Evolutionary conservation across 2,888 invertebrate species (phyloP).

Genomic region (Proisotoma minuta): DNA sequence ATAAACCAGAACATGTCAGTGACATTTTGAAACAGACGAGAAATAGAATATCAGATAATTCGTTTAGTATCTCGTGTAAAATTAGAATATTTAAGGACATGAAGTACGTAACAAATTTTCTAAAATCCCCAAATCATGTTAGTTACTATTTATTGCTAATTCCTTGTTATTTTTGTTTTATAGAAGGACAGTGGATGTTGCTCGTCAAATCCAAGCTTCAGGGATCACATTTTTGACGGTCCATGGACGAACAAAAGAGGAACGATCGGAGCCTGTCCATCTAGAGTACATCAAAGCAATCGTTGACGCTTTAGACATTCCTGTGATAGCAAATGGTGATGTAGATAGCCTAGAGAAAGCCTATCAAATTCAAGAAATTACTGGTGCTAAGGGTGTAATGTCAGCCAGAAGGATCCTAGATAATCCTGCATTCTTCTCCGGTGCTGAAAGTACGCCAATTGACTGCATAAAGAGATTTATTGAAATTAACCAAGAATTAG

Average conservation of each 20-base stretch:
- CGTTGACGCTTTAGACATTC: slow-evolving; percentile 67
- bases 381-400: slow-evolving; percentile 71
- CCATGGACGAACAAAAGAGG: slow-evolving; percentile 83
- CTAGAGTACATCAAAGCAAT: slow-evolving; percentile 66
- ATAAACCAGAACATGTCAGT: slow-evolving; percentile 74
- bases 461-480: slow-evolving; percentile 79
- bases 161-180: slow-evolving; percentile 4
- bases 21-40: slow-evolving; percentile 74
- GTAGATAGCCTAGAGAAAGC: slow-evolving; percentile 71
- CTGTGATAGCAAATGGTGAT: slow-evolving; percentile 90
- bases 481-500: slow-evolving; percentile 57
- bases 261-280: slow-evolving; percentile 67
- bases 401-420: slow-evolving; percentile 80
- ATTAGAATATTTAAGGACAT: slow-evolving; percentile 73
- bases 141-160: background rate
- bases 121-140: background rate
- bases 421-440: slow-evolving; percentile 86
- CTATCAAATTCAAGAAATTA: slow-evolving; percentile 59
- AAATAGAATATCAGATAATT: slow-evolving; percentile 61
- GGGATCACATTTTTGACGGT: slow-evolving; percentile 85
- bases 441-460: slow-evolving; percentile 63
- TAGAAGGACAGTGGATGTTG: slow-evolving; percentile 69
- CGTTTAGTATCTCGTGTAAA: slow-evolving; percentile 87
- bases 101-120: slow-evolving; percentile 51
- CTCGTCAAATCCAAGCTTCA: slow-evolving; percentile 71